Percentiles rank a stretch among this genome's conserved stretches.
phyloP scores from a whole-genome alignment of 1,140 invertebrate species.

The Brachionus koreanus region DNA sequence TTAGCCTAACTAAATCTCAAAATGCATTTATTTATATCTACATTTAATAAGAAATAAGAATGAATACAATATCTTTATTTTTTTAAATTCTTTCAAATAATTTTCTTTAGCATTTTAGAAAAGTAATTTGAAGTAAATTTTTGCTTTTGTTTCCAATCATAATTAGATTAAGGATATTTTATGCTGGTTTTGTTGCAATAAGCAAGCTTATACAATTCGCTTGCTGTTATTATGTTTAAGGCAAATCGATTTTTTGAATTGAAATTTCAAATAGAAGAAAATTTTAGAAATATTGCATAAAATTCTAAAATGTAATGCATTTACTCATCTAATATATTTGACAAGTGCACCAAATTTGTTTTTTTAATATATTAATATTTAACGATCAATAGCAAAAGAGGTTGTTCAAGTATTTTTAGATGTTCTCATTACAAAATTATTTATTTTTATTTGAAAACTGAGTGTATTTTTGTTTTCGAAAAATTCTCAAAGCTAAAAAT shows the following conservation, averaged over 20 bases:
- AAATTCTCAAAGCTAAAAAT: no score
- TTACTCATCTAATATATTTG: neutral
- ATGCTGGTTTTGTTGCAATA: neutral
- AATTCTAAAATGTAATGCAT: neutral
- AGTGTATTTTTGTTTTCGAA: no score
- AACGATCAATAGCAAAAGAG: neutral
- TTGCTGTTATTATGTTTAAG: neutral
- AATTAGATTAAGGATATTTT: conserved; percentile 5
- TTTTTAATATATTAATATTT: neutral
- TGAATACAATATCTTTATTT: neutral
- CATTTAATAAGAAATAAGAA: neutral
- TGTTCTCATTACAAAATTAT: neutral
- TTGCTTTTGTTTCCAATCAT: neutral
- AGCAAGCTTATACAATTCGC: neutral
- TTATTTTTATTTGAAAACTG: no score
- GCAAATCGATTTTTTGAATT: conserved; percentile 4
- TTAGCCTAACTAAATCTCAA: neutral
- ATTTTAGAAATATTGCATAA: neutral
- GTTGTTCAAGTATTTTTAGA: neutral
- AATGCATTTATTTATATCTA: neutral
- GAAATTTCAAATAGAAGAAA: neutral
- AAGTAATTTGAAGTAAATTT: neutral
- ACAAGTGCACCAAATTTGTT: neutral
- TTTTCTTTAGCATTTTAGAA: neutral
- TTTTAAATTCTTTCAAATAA: neutral